phyloP scores from a whole-genome alignment of 2,113 vertebrate species.

The Malurus melanocephalus region DNA sequence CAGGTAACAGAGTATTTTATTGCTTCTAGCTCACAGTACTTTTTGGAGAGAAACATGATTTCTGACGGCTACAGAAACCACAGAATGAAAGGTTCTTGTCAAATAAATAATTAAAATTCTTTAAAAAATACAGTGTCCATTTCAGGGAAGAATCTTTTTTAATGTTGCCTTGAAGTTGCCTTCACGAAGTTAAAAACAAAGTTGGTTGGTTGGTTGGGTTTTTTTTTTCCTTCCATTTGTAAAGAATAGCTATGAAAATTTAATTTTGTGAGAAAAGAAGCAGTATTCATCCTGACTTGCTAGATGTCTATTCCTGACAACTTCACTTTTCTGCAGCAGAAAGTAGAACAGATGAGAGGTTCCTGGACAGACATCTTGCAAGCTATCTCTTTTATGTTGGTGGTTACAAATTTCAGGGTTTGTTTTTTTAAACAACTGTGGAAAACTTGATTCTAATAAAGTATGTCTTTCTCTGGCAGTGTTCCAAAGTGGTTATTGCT shows the following conservation, averaged over 20 bases:
- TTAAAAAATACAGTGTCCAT: neutral
- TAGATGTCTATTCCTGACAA: neutral
- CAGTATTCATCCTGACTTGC: neutral
- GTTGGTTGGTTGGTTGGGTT: neutral
- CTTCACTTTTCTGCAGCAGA: neutral
- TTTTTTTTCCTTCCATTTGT: neutral
- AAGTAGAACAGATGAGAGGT: neutral
- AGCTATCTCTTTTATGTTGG: neutral
- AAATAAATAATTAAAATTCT: neutral
- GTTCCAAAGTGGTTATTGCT: neutral
- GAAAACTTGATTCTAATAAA: neutral
- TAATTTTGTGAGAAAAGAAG: neutral
- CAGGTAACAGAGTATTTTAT: slow-evolving; percentile 65
- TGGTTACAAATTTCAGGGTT: neutral
- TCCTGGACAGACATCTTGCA: neutral
- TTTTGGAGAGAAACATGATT: neutral
- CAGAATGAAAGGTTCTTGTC: neutral
- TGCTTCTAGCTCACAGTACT: neutral
- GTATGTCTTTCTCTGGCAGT: neutral
- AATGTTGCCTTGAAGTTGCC: neutral
- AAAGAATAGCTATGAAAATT: neutral
- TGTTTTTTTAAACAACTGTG: neutral
- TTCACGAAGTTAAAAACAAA: neutral
- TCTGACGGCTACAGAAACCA: neutral
- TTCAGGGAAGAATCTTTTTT: neutral